phyloP scores from a whole-genome alignment of 2,113 vertebrate species.

The Butorides virescens region DNA sequence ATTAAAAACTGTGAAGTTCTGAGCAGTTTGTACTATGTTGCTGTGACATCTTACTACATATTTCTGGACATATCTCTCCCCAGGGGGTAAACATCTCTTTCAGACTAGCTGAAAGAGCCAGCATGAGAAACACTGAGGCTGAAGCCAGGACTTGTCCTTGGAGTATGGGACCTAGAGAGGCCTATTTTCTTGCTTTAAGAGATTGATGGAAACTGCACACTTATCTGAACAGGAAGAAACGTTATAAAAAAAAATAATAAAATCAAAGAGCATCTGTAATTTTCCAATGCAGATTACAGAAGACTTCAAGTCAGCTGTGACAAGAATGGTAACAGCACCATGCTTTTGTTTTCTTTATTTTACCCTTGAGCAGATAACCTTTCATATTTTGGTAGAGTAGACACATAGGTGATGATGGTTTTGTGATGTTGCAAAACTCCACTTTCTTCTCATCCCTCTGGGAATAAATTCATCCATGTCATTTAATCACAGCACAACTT shows the following conservation, averaged over 20 bases:
- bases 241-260: not conserved
- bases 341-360: conserved; percentile 53
- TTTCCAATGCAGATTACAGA: conserved; percentile 29
- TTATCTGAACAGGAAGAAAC: not conserved
- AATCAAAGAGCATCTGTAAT: conserved; percentile 26
- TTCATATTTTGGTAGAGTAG: conserved; percentile 1
- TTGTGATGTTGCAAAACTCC: conserved; percentile 13
- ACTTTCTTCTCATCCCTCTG: not conserved
- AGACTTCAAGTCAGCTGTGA: not conserved
- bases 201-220: not conserved
- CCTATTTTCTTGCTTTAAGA: not conserved
- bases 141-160: not conserved
- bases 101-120: not conserved
- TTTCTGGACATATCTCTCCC: not conserved
- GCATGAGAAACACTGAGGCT: not conserved
- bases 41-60: not conserved
- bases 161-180: not conserved
- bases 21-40: not conserved
- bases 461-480: not conserved
- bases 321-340: conserved; percentile 9
- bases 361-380: conserved; percentile 63
- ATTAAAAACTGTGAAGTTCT: not conserved
- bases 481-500: not conserved
- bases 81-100: not conserved
- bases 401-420: not conserved